Percentiles rank a stretch among this genome's conserved stretches.
Conservation (phyloP, 1,140 invertebrate genomes). For the Leucophenga varia region DNA sequence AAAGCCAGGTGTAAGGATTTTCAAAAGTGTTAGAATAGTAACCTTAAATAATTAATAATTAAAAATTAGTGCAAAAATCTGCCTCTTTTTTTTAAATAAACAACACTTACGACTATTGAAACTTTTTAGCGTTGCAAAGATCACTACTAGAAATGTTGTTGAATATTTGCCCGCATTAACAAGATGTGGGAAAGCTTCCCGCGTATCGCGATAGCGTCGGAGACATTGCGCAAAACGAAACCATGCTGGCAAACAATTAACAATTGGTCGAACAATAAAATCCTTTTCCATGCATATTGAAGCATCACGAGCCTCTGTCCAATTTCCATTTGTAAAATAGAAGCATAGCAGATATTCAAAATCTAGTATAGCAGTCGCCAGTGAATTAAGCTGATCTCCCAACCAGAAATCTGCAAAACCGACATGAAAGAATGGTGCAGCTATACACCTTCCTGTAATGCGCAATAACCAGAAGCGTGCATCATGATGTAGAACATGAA, state of each 20-base stretch:
- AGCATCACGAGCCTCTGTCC: slow-evolving; percentile 64
- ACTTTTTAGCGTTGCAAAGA: slow-evolving; percentile 77
- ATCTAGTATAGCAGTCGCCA: slow-evolving; percentile 87
- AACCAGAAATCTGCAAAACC: slow-evolving; percentile 99
- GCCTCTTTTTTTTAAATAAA: neutral
- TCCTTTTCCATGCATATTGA: slow-evolving; percentile 67
- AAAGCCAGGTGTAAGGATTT: slow-evolving; percentile 81
- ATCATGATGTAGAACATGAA: slow-evolving; percentile 89
- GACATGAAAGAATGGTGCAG: slow-evolving; percentile 93
- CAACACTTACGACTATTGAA: slow-evolving; percentile 63
- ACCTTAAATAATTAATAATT: slow-evolving; percentile 50
- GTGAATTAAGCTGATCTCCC: slow-evolving; percentile 96
- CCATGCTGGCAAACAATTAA: slow-evolving; percentile 93
- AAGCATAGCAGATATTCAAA: slow-evolving; percentile 91
- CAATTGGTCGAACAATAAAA: slow-evolving; percentile 71
- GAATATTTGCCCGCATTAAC: slow-evolving; percentile 99
- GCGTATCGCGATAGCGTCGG: slow-evolving; percentile 85
- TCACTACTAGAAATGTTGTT: slow-evolving; percentile 93
- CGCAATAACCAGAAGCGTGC: slow-evolving; percentile 82
- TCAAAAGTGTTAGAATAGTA: slow-evolving; percentile 64
- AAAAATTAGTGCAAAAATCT: neutral
- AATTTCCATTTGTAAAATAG: slow-evolving; percentile 74
- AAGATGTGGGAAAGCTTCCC: slow-evolving; percentile 91
- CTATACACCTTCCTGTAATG: slow-evolving; percentile 78
- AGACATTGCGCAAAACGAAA: slow-evolving; percentile 97